Conservation (phyloP, 2,888 invertebrate genomes). For the Cantharis rustica region DNA sequence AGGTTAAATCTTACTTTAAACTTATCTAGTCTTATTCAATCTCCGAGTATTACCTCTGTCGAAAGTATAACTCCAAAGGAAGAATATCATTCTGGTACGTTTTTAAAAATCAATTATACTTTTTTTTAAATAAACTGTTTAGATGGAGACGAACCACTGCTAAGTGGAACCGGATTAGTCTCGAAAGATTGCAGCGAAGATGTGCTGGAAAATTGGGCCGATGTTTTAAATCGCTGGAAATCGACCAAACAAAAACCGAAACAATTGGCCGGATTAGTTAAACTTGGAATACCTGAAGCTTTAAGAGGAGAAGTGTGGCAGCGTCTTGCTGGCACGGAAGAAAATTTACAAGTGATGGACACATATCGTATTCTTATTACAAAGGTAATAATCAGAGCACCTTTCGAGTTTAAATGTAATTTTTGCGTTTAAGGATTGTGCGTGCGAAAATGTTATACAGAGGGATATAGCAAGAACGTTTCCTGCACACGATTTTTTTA, state of each 20-base stretch:
- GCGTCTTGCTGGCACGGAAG: conserved; percentile 85
- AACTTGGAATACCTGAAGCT: conserved; percentile 92
- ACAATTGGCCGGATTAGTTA: conserved; percentile 78
- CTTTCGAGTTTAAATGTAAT: background rate
- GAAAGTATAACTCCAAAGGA: conserved; percentile 78
- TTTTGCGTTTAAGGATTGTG: conserved; percentile 74
- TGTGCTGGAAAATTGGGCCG: conserved; percentile 91
- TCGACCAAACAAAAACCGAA: conserved; percentile 77
- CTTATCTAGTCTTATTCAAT: conserved; percentile 72
- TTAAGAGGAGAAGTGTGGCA: conserved; percentile 98
- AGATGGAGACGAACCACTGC: conserved; percentile 92
- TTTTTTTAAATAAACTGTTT: conserved; percentile 8
- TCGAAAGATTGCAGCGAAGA: conserved; percentile 95
- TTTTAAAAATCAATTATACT: background rate
- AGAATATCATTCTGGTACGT: conserved; percentile 69
- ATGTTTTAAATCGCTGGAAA: conserved; percentile 77
- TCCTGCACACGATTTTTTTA: conserved; percentile 98
- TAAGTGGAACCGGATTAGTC: conserved; percentile 97
- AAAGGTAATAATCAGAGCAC: conserved; percentile 66
- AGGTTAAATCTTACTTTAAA: conserved; percentile 74
- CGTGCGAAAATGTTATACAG: conserved; percentile 92
- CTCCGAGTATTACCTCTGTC: conserved; percentile 73
- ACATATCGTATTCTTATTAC: conserved; percentile 90
- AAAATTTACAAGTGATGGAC: conserved; percentile 85
- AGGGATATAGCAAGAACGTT: conserved; percentile 98